Conservation (phyloP, 1,140 invertebrate genomes). For the Oscheius sp. region DNA sequence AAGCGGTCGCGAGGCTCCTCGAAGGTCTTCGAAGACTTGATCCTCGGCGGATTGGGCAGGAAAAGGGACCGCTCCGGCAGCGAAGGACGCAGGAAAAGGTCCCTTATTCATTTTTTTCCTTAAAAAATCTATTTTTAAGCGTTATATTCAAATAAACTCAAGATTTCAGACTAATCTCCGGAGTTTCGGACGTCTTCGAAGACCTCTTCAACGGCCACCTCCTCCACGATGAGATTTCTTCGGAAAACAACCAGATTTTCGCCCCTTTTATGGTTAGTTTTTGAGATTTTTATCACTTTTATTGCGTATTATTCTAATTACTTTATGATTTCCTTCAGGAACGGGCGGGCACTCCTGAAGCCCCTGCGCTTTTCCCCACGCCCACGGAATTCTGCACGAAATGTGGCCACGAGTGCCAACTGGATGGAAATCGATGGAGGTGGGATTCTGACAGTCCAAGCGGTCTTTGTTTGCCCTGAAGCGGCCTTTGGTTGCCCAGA, state of each 20-base stretch:
- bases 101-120: no score
- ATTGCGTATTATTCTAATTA: no score
- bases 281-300: no score
- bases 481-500: no score
- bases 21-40: constrained; percentile 24
- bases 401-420: constrained; percentile 23
- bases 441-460: no score
- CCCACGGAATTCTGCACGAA: constrained; percentile 9
- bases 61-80: constrained; percentile 9
- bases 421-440: not conserved
- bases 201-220: no score
- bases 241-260: constrained; percentile 9
- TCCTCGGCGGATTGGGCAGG: not conserved
- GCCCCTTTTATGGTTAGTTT: not conserved
- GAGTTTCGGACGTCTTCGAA: constrained; percentile 29
- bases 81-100: not conserved
- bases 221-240: constrained; percentile 19
- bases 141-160: not conserved
- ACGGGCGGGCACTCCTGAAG: not conserved
- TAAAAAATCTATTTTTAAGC: no score
- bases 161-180: constrained; percentile 26
- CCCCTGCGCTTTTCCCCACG: not conserved
- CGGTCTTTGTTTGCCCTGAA: no score
- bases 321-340: not conserved
- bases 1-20: constrained; percentile 13